phyloP scores from a whole-genome alignment of 2,797 vertebrate species.

The Melanotaenia maccullochi region DNA sequence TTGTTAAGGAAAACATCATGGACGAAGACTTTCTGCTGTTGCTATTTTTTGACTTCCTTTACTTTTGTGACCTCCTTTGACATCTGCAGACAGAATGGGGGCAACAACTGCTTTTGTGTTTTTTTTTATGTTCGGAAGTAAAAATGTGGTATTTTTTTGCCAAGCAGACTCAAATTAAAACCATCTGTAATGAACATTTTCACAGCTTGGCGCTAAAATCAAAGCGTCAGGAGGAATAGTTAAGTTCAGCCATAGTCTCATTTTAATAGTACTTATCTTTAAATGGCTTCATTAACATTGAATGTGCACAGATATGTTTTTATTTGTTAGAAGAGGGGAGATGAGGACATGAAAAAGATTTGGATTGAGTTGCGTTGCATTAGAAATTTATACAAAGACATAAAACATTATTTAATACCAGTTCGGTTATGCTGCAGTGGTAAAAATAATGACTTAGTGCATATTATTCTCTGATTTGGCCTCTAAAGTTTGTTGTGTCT shows the following conservation, averaged over 20 bases:
- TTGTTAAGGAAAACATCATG: neutral
- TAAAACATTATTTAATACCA: neutral
- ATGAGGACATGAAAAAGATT: constrained; percentile 19
- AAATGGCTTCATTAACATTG: neutral
- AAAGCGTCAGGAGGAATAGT: neutral
- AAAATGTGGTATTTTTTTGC: constrained; percentile 8
- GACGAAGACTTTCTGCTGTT: constrained; percentile 22
- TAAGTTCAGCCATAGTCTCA: neutral
- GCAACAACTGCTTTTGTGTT: constrained; percentile 45
- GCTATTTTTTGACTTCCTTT: constrained; percentile 50
- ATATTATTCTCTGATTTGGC: neutral
- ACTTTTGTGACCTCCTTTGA: constrained; percentile 70
- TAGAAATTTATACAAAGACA: neutral
- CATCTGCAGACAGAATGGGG: constrained; percentile 71
- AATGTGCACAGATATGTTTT: neutral
- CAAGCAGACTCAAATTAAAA: constrained; percentile 12
- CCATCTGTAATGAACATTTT: constrained; percentile 12
- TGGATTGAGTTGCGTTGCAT: neutral
- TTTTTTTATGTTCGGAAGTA: constrained; percentile 22
- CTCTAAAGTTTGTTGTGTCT: constrained; percentile 7
- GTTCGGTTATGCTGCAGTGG: neutral
- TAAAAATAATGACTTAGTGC: no score
- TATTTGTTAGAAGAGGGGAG: neutral
- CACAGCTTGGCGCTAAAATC: neutral
- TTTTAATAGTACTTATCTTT: neutral